Percentiles rank a stretch among this genome's conserved stretches.
These are phyloP conservation scores for Pseudolaguvia tuberculata DNA, from an alignment of 2,113 vertebrate genomes.

Conservation along the genomic window DNA sequence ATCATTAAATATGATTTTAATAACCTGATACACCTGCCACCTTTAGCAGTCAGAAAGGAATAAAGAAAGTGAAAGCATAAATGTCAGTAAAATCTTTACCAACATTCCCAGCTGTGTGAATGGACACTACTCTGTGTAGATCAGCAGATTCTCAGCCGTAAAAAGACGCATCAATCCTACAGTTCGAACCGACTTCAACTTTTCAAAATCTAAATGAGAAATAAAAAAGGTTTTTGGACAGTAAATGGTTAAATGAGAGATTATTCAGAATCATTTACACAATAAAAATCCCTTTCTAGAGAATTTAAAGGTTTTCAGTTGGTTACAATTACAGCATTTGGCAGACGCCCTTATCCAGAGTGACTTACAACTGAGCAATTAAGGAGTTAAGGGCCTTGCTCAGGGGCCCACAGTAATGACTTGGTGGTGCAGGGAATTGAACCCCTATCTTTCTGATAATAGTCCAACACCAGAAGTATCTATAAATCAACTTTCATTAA, in stretches of 20 bases:
- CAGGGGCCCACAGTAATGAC: too few relatives aligned
- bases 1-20: neutral
- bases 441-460: too few relatives aligned
- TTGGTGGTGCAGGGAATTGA: too few relatives aligned
- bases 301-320: too few relatives aligned
- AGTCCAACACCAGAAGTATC: too few relatives aligned
- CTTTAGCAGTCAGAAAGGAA: neutral
- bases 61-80: neutral
- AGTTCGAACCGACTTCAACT: slow-evolving; percentile 47
- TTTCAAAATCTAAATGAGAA: slow-evolving; percentile 51
- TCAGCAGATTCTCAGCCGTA: slow-evolving; percentile 55
- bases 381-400: too few relatives aligned
- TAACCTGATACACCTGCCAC: neutral
- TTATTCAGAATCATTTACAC: neutral
- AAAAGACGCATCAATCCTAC: slow-evolving; percentile 46
- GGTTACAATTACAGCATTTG: too few relatives aligned
- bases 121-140: slow-evolving; percentile 47
- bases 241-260: neutral
- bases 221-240: neutral
- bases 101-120: slow-evolving; percentile 5
- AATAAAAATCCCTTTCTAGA: neutral
- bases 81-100: slow-evolving; percentile 27
- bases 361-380: too few relatives aligned
- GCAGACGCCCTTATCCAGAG: too few relatives aligned
- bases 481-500: too few relatives aligned